These are phyloP conservation scores for Venustaconcha ellipsiformis DNA, from an alignment of 1,140 invertebrate species.

Conservation along the genomic window DNA sequence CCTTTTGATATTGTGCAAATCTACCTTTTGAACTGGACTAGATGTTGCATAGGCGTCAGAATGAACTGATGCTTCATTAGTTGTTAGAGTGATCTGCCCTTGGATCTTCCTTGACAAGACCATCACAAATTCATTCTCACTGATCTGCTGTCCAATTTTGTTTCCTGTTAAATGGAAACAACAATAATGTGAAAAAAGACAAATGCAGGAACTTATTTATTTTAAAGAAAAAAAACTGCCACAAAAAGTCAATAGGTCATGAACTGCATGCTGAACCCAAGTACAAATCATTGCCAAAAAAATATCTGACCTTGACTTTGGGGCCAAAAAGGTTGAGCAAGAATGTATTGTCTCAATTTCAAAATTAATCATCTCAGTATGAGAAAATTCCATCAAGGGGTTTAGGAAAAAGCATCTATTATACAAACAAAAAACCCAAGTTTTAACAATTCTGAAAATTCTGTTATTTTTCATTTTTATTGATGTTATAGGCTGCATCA, in stretches of 20 bases:
- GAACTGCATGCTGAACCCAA: neutral
- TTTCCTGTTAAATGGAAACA: slow-evolving; percentile 38
- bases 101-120: slow-evolving; percentile 60
- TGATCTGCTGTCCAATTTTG: slow-evolving; percentile 52
- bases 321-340: too few relatives aligned
- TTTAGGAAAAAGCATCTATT: too few relatives aligned
- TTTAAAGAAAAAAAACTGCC: too few relatives aligned
- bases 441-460: too few relatives aligned
- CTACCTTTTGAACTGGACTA: slow-evolving; percentile 76
- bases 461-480: too few relatives aligned
- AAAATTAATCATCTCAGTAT: too few relatives aligned
- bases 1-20: neutral
- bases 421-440: neutral
- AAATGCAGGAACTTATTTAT: neutral
- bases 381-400: too few relatives aligned
- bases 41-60: slow-evolving; percentile 76
- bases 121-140: slow-evolving; percentile 72
- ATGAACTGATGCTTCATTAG: slow-evolving; percentile 44
- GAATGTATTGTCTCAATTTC: too few relatives aligned
- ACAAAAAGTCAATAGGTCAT: too few relatives aligned
- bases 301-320: neutral
- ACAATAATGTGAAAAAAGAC: slow-evolving; percentile 2
- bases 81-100: slow-evolving; percentile 58
- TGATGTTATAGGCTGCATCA: too few relatives aligned
- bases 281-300: neutral